phyloP scores from a whole-genome alignment of 2,113 vertebrate species.

The Oncorhynchus clarkii region DNA sequence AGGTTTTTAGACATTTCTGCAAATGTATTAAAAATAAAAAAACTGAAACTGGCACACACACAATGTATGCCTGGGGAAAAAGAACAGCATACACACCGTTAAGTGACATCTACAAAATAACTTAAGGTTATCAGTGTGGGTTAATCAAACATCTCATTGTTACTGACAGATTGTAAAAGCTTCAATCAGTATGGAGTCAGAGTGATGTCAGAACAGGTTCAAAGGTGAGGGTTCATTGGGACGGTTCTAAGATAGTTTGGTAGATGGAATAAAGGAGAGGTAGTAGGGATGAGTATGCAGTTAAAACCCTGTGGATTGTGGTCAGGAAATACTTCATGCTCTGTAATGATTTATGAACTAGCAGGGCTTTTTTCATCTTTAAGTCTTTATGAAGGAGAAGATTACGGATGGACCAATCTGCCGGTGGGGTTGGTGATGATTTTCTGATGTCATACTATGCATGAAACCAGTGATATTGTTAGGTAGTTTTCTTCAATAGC shows the following conservation, averaged over 20 bases:
- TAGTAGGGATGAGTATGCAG: background rate
- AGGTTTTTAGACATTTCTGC: no score
- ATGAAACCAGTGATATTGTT: no score
- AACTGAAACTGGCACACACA: no score
- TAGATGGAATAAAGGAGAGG: background rate
- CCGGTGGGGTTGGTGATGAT: background rate
- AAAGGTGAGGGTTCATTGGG: background rate
- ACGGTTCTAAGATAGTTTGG: background rate
- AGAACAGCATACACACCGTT: no score
- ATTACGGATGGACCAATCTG: background rate
- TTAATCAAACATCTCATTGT: no score
- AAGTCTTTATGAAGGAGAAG: background rate
- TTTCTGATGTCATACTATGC: no score
- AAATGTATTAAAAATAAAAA: no score
- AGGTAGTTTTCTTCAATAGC: no score
- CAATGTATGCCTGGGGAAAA: no score
- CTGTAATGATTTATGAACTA: background rate
- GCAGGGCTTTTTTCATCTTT: background rate
- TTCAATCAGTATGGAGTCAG: background rate
- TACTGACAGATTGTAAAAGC: no score
- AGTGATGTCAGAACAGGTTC: background rate
- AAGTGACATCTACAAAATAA: no score
- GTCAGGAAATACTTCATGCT: background rate
- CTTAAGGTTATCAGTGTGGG: no score
- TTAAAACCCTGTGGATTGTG: background rate